Percentiles rank a stretch among this genome's conserved stretches.
phyloP scores from a whole-genome alignment of 2,797 vertebrate genomes.

The Pachyuromys duprasi region DNA sequence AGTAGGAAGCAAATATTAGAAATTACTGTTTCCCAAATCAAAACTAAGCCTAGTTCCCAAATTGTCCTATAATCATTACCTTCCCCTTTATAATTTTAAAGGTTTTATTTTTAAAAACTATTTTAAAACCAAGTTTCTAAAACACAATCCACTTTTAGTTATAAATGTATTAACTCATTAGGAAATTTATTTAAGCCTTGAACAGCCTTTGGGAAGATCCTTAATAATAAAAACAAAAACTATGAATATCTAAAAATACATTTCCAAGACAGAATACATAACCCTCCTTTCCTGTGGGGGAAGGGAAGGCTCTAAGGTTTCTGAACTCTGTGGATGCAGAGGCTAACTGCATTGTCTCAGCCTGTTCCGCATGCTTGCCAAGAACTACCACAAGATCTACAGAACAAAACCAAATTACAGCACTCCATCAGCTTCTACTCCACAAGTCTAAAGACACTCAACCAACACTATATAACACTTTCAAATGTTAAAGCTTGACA shows the following conservation, averaged over 20 bases:
- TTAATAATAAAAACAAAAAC: slow-evolving; percentile 56
- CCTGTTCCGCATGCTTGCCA: slow-evolving; percentile 21
- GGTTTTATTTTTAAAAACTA: slow-evolving; percentile 53
- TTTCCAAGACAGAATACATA: slow-evolving; percentile 55
- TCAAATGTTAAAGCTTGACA: slow-evolving; percentile 12
- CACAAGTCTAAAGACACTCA: slow-evolving; percentile 11
- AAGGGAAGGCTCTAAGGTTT: background rate
- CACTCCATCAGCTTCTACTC: slow-evolving; percentile 28
- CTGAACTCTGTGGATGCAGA: slow-evolving; percentile 43
- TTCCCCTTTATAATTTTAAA: slow-evolving; percentile 27
- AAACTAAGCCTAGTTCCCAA: slow-evolving; percentile 63
- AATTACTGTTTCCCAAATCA: slow-evolving; percentile 23
- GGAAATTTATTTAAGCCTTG: slow-evolving; percentile 63
- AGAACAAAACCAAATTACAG: slow-evolving; percentile 59
- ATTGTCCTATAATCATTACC: background rate
- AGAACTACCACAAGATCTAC: slow-evolving; percentile 50
- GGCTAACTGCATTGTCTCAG: slow-evolving; percentile 51
- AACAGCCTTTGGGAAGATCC: slow-evolving; percentile 54
- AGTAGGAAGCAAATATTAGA: slow-evolving; percentile 55
- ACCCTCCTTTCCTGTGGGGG: slow-evolving; percentile 56
- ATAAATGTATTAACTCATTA: slow-evolving; percentile 62
- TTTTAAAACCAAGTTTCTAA: slow-evolving; percentile 65
- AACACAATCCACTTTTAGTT: slow-evolving; percentile 51
- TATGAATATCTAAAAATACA: slow-evolving; percentile 72
- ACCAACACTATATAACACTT: slow-evolving; percentile 19